These are phyloP conservation scores for Zeus faber DNA, from an alignment of 2,113 vertebrate genomes.

Conservation along the genomic window DNA sequence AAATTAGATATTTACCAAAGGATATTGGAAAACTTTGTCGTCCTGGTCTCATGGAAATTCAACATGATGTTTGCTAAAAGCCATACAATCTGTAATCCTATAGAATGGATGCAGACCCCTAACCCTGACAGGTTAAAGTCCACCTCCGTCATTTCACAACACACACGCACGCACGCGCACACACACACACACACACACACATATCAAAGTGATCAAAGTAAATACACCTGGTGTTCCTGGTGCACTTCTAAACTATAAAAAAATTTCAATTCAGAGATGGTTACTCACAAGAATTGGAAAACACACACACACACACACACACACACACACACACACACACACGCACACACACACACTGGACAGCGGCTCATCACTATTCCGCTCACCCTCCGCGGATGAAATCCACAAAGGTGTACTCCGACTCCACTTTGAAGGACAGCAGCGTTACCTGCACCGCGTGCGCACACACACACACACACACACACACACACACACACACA, in stretches of 20 bases:
- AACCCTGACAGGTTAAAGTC: no score
- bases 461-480: slow-evolving; percentile 23
- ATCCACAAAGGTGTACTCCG: slow-evolving; percentile 96
- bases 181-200: no score
- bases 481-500: slow-evolving; percentile 19
- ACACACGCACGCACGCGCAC: slow-evolving; percentile 9
- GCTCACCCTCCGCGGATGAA: slow-evolving; percentile 98
- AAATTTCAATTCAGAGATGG: no score
- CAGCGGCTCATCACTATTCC: slow-evolving; percentile 51
- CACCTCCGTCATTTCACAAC: no score
- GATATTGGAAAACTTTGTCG: slow-evolving; percentile 7
- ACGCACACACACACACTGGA: no score
- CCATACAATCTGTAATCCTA: not conserved
- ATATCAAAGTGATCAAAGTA: no score
- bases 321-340: no score
- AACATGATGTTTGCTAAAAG: slow-evolving; percentile 3
- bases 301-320: not conserved
- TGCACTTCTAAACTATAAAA: no score
- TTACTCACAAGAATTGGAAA: not conserved
- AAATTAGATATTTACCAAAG: slow-evolving; percentile 35
- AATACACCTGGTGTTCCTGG: no score
- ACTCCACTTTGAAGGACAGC: slow-evolving; percentile 95
- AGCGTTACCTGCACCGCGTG: slow-evolving; percentile 84
- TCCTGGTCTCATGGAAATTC: slow-evolving; percentile 11
- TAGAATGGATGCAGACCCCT: no score